Evolutionary conservation across 2,797 vertebrate genomes (phyloP), one percentile per base, ranked within the genome.

Genomic region (Halcyon smyrnensis): DNA sequence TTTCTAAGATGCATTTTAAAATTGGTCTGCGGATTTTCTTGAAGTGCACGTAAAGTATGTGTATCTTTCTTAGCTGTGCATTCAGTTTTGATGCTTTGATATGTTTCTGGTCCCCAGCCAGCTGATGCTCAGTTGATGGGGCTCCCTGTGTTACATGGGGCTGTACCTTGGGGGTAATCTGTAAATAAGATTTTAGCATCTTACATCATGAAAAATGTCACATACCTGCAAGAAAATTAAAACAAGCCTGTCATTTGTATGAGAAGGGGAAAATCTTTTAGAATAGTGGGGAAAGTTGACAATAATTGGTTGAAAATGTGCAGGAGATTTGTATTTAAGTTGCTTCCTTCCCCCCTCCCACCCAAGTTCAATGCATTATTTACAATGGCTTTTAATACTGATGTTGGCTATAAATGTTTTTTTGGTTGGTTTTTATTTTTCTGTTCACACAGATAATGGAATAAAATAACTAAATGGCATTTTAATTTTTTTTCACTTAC

Each of bases 121-220:
- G 20, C 16, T 70, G 48, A 50, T 83, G 39, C 13, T 56, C 21
- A 5, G 34, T 50, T 81, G 4, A 1, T 78, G 87, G 46, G 9
- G 21, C 41, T 77, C 15, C 46, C 37, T 7, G 8, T 43, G 16
- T 56, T 59, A 32, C 0, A 0, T 3, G 48, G 18, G 59, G 16
- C 50, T 79, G 27, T 54, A 68, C n/a, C 15, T 82, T 46, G 76
- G 59, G 12, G 54, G 15, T 27, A 13, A 28, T 41, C n/a, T 51
- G 4, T 27, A 70, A 90, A 73, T 63, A 32, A 21, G 28, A 0
- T 37, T 64, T 65, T 34, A 73, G n/a, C 46, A 50, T 54, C 30
- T 62, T 60, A 10, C 7, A 36, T 34, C 25, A 24, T 15, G 12
- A 37, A 41, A 64, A 7, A 7, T 53, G 21, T 62, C 28, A 16